Base-by-base conservation (phyloP, 2,888 invertebrate species). In the Drosophila emarginata region DNA sequence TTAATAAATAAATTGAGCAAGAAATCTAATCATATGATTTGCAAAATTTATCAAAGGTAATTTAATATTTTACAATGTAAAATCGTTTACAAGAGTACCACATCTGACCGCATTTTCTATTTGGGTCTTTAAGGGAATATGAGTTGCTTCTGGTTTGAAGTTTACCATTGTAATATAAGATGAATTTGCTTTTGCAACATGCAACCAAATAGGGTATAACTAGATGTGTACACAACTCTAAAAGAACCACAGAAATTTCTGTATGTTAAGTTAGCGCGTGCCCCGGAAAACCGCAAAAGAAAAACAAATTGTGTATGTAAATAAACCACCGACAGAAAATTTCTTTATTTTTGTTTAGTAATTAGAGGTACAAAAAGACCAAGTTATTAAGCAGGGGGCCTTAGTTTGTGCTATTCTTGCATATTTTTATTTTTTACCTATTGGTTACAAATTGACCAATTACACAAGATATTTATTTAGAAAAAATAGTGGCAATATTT, bases 21-120 rank as follows among this genome's bases (percentile, higher is more conserved):
- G 6, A 28, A n/a, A n/a, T 28, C 6, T 4, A 6, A 28, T 4
- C 28, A 28, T 28, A 67, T 28, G 28, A 76, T 68, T 72, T 63
- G 39, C 54, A 60, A 45, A 67, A 75, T 79, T 79, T 80, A 72
- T 76, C 81, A 32, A 80, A 78, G 53, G 81, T 81, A 80, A 80
- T 80, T 79, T 63, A 67, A 80, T 81, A 80, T 67, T 66, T 73
- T 68, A 71, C 81, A 61, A 71, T 65, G 52, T 37, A 45, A 45
- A 45, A 18, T 11, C 11, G 18, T 37, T 45, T 18, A 45, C 45
- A 45, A 45, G 11, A 45, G 45, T 21, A 45, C 21, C 5, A 21
- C 5, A 21, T 45, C 21, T 21, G 45, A 45, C 45, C 45, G 45
- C 45, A 45, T 45, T 45, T 45, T 12, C 9, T 21, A 45, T 18